These are phyloP conservation scores for Drosophila diplacantha DNA, from an alignment of 2,888 invertebrate genomes.

Conservation along the genomic window DNA sequence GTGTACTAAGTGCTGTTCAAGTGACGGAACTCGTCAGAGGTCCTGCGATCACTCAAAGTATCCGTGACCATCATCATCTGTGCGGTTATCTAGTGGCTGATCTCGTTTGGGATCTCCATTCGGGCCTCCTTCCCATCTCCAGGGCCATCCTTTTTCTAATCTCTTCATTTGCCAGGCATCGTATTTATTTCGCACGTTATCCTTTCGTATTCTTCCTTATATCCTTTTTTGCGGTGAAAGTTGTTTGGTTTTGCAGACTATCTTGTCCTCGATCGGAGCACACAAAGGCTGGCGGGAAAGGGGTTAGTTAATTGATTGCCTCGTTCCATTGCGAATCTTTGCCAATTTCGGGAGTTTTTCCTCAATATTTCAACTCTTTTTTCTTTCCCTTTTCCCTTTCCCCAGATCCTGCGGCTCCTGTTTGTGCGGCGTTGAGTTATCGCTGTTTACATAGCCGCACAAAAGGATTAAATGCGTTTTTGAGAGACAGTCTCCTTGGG, in stretches of 20 bases:
- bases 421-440: constrained; percentile 43
- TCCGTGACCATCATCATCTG: constrained; percentile 23
- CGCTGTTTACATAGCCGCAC: constrained; percentile 69
- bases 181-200: constrained; percentile 58
- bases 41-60: constrained; percentile 33
- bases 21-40: constrained; percentile 22
- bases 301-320: constrained; percentile 61
- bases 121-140: background rate
- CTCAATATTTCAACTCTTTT: constrained; percentile 65
- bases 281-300: constrained; percentile 22
- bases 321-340: constrained; percentile 42
- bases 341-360: background rate
- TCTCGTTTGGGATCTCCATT: constrained; percentile 8
- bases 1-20: constrained; percentile 30
- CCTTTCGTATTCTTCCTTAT: constrained; percentile 10
- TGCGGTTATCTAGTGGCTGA: constrained; percentile 15
- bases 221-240: constrained; percentile 59
- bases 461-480: constrained; percentile 69
- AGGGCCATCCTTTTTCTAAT: background rate
- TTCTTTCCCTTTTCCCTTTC: constrained; percentile 21
- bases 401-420: constrained; percentile 15
- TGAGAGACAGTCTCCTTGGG: constrained; percentile 43
- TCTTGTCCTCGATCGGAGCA: background rate
- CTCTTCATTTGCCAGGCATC: constrained; percentile 30
- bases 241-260: constrained; percentile 56